These are phyloP conservation scores for Eulemur rubriventer DNA, from an alignment of 2,797 vertebrate genomes.

Conservation along the genomic window DNA sequence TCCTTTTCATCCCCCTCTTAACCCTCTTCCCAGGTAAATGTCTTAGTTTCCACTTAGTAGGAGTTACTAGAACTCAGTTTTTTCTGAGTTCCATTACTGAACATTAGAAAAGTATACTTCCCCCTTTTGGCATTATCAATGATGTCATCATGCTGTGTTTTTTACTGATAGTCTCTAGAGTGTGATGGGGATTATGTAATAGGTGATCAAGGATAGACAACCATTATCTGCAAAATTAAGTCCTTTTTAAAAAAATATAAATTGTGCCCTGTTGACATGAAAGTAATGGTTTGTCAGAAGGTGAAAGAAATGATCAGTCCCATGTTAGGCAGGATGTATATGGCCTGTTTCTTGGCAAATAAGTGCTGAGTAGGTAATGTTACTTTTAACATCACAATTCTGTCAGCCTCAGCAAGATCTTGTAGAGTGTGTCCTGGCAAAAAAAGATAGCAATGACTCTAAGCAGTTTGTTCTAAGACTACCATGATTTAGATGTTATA, in stretches of 20 bases:
- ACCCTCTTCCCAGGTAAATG: not conserved
- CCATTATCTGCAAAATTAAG: not conserved
- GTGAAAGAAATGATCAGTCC: not conserved
- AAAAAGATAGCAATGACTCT: not conserved
- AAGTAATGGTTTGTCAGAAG: slow-evolving; percentile 30
- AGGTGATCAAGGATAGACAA: slow-evolving; percentile 20
- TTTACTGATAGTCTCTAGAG: not conserved
- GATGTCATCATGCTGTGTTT: not conserved
- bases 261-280: slow-evolving; percentile 1
- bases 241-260: not conserved
- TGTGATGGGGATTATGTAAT: not conserved
- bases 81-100: not conserved
- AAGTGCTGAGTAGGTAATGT: not conserved
- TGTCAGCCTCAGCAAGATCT: not conserved
- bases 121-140: not conserved
- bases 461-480: not conserved
- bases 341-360: slow-evolving; percentile 24
- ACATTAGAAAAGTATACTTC: not conserved
- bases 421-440: not conserved
- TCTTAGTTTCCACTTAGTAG: not conserved
- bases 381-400: not conserved
- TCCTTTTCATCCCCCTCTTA: not conserved
- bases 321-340: not conserved
- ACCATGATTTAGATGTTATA: not conserved
- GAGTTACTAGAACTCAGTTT: not conserved